Percentiles rank a stretch among this genome's conserved stretches.
Conservation (phyloP, 2,797 vertebrate genomes). For the Capromys pilorides region DNA sequence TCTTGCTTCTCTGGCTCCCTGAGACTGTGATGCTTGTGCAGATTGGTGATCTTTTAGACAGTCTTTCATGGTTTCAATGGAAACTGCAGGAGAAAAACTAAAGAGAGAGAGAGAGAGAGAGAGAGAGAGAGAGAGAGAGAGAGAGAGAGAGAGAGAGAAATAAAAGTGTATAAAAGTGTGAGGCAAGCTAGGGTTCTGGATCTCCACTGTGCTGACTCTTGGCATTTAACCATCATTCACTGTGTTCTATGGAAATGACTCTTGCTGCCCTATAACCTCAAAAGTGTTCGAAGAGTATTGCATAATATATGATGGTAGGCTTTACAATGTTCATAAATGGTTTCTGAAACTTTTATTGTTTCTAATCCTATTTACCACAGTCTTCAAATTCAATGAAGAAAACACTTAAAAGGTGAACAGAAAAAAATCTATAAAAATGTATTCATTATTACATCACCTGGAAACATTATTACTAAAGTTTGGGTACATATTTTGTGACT, state of each 20-base stretch:
- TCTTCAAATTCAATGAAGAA: constrained; percentile 19
- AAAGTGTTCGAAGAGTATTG: background rate
- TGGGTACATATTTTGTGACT: background rate
- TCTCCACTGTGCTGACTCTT: background rate
- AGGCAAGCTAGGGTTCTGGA: background rate
- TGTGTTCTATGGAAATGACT: background rate
- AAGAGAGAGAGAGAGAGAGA: background rate
- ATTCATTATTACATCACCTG: background rate
- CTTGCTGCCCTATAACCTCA: background rate
- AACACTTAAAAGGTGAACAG: background rate
- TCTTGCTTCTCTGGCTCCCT: background rate
- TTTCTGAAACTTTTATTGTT: background rate
- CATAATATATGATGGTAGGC: background rate
- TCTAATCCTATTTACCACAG: constrained; percentile 8
- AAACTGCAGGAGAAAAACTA: background rate
- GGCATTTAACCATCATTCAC: too few relatives aligned
- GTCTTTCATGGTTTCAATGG: background rate
- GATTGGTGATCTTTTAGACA: background rate
- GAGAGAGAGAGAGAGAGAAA: too few relatives aligned
- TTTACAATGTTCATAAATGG: background rate
- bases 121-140: too few relatives aligned
- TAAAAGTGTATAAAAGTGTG: background rate
- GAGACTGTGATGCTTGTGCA: background rate
- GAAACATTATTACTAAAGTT: background rate
- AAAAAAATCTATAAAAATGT: background rate